Evolutionary conservation across 2,888 invertebrate genomes (phyloP).

Genomic region (Bombylius discolor): DNA sequence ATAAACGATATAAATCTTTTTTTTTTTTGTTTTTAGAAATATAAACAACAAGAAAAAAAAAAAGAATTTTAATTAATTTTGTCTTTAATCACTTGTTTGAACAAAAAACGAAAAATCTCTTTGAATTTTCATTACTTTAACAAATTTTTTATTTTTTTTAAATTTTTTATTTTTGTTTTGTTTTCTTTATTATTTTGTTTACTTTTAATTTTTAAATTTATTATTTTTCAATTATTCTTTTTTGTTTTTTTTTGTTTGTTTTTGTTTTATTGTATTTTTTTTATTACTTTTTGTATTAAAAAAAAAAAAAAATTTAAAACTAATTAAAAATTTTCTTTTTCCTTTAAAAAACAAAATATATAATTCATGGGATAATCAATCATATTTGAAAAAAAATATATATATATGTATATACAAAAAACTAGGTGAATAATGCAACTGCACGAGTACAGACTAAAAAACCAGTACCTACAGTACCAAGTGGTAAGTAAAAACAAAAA

Average conservation of each 20-base stretch:
- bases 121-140: not conserved
- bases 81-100: too few species aligned
- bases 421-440: conserved; percentile 98
- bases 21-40: too few species aligned
- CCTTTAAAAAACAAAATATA: conserved; percentile 5
- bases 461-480: conserved; percentile 84
- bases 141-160: not conserved
- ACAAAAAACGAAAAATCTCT: too few species aligned
- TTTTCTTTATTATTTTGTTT: not conserved
- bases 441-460: conserved; percentile 95
- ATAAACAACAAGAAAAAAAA: too few species aligned
- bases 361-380: conserved; percentile 3
- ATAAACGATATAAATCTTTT: too few species aligned
- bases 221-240: not conserved
- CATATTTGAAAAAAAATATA: conserved; percentile 4
- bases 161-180: not conserved
- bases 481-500: conserved; percentile 54
- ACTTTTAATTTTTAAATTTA: not conserved
- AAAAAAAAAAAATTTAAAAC: not conserved
- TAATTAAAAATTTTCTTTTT: conserved; percentile 3
- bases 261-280: not conserved
- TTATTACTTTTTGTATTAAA: not conserved
- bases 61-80: too few species aligned
- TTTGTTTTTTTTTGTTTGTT: not conserved
- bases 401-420: too few species aligned